Percentiles rank a stretch among this genome's conserved stretches.
Conservation (phyloP, 1,140 invertebrate genomes). For the Halictus rubicundus region DNA sequence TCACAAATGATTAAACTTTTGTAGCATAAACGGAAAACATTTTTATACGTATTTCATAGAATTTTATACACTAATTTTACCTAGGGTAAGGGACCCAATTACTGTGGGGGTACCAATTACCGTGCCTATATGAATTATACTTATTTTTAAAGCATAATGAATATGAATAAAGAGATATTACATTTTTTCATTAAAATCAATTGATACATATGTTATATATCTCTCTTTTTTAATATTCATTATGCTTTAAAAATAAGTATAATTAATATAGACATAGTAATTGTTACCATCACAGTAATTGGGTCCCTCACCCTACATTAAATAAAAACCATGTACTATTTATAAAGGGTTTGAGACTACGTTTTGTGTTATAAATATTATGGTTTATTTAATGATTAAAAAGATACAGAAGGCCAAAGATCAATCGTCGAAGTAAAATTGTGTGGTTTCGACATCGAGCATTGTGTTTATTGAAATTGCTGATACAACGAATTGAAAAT, state of each 20-base stretch:
- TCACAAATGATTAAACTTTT: not conserved
- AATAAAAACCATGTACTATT: not conserved
- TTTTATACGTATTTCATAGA: not conserved
- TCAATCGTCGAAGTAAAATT: slow-evolving; percentile 6
- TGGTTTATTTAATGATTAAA: not conserved
- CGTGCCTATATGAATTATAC: no score
- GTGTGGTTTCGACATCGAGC: slow-evolving; percentile 23
- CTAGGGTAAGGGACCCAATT: no score
- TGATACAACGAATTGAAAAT: not conserved
- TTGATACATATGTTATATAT: no score
- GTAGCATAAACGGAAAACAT: not conserved
- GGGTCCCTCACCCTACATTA: no score
- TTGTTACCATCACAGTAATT: no score
- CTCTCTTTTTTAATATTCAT: no score
- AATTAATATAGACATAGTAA: no score
- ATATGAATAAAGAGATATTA: no score
- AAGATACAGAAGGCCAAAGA: slow-evolving; percentile 30
- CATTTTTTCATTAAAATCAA: no score
- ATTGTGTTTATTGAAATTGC: not conserved
- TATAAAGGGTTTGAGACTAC: not conserved
- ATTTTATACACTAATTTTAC: not conserved
- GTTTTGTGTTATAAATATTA: not conserved
- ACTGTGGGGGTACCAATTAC: no score
- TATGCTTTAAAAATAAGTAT: no score
- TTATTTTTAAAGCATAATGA: no score